phyloP scores from a whole-genome alignment of 30 jellyfish, hydroid and myxozoan genomes.

The Clytia hemisphaerica region DNA sequence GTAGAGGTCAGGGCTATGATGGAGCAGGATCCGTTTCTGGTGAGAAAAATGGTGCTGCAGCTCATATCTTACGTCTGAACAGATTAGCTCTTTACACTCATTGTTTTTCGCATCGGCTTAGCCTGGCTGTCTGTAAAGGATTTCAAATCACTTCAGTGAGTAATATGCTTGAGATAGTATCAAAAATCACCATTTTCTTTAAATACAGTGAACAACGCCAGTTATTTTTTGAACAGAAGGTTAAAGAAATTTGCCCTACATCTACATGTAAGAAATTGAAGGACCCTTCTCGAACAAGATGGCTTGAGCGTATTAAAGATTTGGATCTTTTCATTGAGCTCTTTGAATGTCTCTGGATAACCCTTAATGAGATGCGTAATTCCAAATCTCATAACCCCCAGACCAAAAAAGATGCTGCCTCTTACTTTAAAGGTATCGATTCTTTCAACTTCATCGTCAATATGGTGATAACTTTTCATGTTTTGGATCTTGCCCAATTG shows the following conservation, averaged over 20 bases:
- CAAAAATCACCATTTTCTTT: slow-evolving; percentile 4
- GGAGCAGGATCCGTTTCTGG: slow-evolving; percentile 78
- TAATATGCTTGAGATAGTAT: slow-evolving; percentile 49
- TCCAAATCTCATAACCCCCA: slow-evolving; percentile 10
- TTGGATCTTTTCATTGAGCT: slow-evolving; percentile 29
- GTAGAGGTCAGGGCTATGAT: slow-evolving; percentile 73
- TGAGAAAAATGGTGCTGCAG: slow-evolving; percentile 34
- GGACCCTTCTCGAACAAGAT: slow-evolving; percentile 57
- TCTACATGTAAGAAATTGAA: slow-evolving; percentile 7
- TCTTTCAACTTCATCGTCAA: background rate
- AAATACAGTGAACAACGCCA: background rate
- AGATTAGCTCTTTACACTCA: slow-evolving; percentile 48
- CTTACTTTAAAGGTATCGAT: background rate
- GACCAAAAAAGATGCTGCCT: background rate
- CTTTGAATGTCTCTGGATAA: too few species aligned
- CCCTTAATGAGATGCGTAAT: too few species aligned
- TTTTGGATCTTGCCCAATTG: background rate
- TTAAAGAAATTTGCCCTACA: background rate
- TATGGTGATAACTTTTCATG: background rate
- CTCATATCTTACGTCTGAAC: background rate
- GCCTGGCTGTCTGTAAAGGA: slow-evolving; percentile 35
- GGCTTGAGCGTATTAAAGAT: slow-evolving; percentile 57
- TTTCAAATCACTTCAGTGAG: slow-evolving; percentile 34
- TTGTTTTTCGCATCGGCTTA: slow-evolving; percentile 45
- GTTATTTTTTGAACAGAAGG: background rate